A percentile compares a stretch with the other conserved stretches of the same genome.
Conservation (phyloP, 2,888 invertebrate species). For the Drosophila crucigera region DNA sequence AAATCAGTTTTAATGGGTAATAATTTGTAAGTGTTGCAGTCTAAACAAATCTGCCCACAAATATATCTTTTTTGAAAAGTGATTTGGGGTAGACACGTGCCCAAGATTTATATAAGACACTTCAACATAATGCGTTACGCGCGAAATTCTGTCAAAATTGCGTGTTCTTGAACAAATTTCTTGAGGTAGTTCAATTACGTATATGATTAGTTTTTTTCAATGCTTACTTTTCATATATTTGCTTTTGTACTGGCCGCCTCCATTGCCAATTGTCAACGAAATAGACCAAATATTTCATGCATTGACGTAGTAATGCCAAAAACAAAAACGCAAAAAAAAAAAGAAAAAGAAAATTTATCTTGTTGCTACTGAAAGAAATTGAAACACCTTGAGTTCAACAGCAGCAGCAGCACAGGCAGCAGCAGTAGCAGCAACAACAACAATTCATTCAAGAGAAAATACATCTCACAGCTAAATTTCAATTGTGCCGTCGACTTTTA, state of each 20-base stretch:
- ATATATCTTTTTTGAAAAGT: constrained; percentile 7
- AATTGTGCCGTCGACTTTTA: constrained; percentile 51
- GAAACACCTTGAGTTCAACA: constrained; percentile 59
- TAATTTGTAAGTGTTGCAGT: not conserved
- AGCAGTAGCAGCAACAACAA: not conserved
- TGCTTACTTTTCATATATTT: not conserved
- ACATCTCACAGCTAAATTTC: constrained; percentile 43
- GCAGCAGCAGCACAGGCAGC: not conserved
- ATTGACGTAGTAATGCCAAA: constrained; percentile 66
- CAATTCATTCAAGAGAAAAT: constrained; percentile 38
- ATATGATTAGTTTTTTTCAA: constrained; percentile 28
- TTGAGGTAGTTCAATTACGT: constrained; percentile 45
- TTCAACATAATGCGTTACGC: constrained; percentile 31
- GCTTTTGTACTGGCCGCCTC: not conserved
- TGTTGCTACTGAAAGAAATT: constrained; percentile 36
- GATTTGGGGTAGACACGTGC: constrained; percentile 45
- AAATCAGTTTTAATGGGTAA: not conserved
- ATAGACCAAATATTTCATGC: constrained; percentile 67
- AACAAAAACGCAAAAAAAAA: not conserved
- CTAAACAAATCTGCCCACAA: not conserved
- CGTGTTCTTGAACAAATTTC: constrained; percentile 24
- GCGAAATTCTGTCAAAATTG: constrained; percentile 44
- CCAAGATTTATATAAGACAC: constrained; percentile 58
- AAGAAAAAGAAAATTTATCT: constrained; percentile 33
- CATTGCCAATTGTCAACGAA: constrained; percentile 72